Base-by-base conservation (phyloP, 2,113 vertebrate genomes). In the Lamprotornis superbus region DNA sequence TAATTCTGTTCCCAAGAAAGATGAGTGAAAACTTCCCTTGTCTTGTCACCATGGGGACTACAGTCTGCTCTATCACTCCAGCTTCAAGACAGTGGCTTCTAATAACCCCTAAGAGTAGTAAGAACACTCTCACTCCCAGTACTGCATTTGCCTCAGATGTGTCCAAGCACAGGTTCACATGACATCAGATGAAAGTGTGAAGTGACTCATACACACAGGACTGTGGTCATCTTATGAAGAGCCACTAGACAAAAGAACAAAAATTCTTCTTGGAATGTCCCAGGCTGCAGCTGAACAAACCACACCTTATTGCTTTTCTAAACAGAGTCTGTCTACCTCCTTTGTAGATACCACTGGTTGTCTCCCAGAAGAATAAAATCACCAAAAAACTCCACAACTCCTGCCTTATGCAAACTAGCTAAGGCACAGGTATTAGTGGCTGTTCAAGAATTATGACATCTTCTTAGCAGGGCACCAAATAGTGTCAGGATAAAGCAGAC, bases 401-500 rank as follows among this genome's bases (percentile, higher is more conserved):
- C 39, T 16, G 11, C 49, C 50, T 83, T 65, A 64, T 5, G 40
- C 35, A 71, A 81, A 55, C 61, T 33, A 44, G 39, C 31, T 28
- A 55, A 78, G 85, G 90, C 52, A 86, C 25, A 78, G 59, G 61
- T 71, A 47, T 64, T 71, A 87, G n/a, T 1, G 12, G 42, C 52
- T 47, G 49, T 49, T 70, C 42, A 77, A 76, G 69, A 57, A 61
- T 95, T 95, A 64, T 1, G 95, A 90, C 85, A 56, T 82, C 85
- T 91, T 97, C 90, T 93, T 92, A 87, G 89, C 64, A 35, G 98
- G 98, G 95, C 99, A 99, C 99, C 99, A 99, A 44, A 97, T 94
- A 8, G 99, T 99, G n/a, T 98, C 98, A 25, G 99, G 98, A 88
- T 99, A 99, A 90, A 99, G 98, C 13, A 98, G 98, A 95, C 99